phyloP scores from a whole-genome alignment of 2,113 vertebrate species.

The Trematocara unimaculatum region DNA sequence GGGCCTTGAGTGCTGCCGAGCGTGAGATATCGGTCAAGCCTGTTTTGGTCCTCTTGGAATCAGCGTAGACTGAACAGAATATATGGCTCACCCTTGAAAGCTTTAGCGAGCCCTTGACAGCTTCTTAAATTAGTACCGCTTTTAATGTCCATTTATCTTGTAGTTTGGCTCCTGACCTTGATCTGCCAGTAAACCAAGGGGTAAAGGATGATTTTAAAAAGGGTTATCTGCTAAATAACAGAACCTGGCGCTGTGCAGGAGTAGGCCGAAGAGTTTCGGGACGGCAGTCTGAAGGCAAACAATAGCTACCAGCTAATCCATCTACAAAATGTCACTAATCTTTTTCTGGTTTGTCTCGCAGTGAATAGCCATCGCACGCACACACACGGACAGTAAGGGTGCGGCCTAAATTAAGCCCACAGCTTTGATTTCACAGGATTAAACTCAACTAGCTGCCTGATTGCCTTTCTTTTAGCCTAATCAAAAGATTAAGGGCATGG shows the following conservation, averaged over 20 bases:
- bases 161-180: neutral
- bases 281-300: neutral
- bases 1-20: neutral
- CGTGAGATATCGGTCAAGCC: neutral
- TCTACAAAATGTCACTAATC: conserved; percentile 32
- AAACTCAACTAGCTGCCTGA: conserved; percentile 43
- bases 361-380: neutral
- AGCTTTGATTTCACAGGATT: conserved; percentile 62
- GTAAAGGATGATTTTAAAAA: neutral
- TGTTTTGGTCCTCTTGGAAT: neutral
- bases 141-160: neutral
- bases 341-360: neutral
- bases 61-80: neutral
- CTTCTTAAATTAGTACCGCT: neutral
- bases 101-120: neutral
- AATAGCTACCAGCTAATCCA: neutral
- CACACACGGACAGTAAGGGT: conserved; percentile 19
- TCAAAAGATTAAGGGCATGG: conserved; percentile 61
- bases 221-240: neutral
- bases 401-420: conserved; percentile 28
- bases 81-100: neutral
- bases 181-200: neutral
- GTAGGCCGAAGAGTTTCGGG: neutral
- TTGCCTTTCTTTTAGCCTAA: conserved; percentile 56
- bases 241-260: neutral